Evolutionary conservation across 2,888 invertebrate genomes (phyloP), one percentile per base, ranked within the genome.

Genomic region (Tyria jacobaeae): DNA sequence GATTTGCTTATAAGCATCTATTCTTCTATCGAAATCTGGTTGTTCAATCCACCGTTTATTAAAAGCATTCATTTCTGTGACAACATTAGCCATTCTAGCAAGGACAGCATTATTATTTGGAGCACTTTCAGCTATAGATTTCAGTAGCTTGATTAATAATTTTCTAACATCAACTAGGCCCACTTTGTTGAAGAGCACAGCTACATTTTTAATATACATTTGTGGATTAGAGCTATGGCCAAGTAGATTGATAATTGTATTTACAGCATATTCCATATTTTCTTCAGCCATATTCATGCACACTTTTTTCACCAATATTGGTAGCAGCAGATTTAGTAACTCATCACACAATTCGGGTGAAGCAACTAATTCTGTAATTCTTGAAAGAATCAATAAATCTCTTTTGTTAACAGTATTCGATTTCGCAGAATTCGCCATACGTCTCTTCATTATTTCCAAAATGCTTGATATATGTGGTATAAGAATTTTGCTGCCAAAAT

Each of bases 31-130:
- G 79, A 97, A 98, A 89, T 99, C 98, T 0, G 99, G 98, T 83
- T 99, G 99, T 77, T 99, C 99, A n/a, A 99, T 95, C 96, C 97
- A 97, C 69, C 96, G 95, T 50, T 95, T 95, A 88, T 99, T 97
- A 95, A 96, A 98, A 0, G 99, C 96, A 89, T 99, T 99, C 76
- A 99, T 94, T 85, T 97, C 95, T 6, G 85, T 83, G 3, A 97
- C 88, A 15, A 97, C 80, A 15, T 93, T 85, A 0, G 95, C 93
- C 58, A 95, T 92, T 58, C 94, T 91, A 49, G 93, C 92, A 54
- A 96, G 79, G 41, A 89, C 71, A 14, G 92, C 89, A 62, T 90
- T 90, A 71, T 92, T 87, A 6, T 70, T 79, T 17, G 80, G 62
- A 0, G 89, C 83, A 66, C 90, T 92, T 55, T 93, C 91, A 3